Base-by-base conservation (phyloP, 2,888 invertebrate species). In the Cataglyphis albicans region DNA sequence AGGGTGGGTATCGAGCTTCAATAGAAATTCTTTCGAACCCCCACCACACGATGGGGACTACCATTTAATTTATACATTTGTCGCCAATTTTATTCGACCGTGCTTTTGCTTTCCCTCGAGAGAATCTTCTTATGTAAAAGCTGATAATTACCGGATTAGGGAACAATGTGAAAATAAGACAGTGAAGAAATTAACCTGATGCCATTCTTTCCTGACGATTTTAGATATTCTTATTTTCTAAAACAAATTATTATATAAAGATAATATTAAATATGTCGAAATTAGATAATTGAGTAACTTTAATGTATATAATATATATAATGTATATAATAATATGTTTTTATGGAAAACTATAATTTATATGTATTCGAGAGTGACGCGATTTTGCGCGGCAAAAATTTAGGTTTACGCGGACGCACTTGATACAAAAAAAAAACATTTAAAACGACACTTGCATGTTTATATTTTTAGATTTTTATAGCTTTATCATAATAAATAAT, bases 21-120 rank as follows among this genome's bases (percentile, higher is more conserved):
- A 92, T 91, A 92, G 90, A 91, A 92, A 92, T 91, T 91, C 92
- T 91, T 91, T 92, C 84, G 76, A 73, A 81, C 84, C 87, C 86
- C 82, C 68, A 25, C 81, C 35, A 63, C 35, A 55, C 32, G 57
- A 52, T 48, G 38, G 59, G 52, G 67, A 35, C 84, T 48, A 72
- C 81, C 68, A 61, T 88, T 87, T 88, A 87, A 88, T 91, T 88
- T 88, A 88, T 90, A 89, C 90, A 90, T 90, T 89, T 89, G 90
- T 88, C 87, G 86, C 90, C 80, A 68, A 83, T 91, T 87, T 85
- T 80, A 82, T 86, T 85, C 80, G 76, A 83, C 73, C 61, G 32
- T 73, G 44, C 68, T 35, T 73, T 55, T 65, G 25, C 75, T 32
- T 63, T 21, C 57, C 29, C 32, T 68, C 32, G 48, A 35, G 44